These are phyloP conservation scores for Palythoa grandiflora DNA, from an alignment of 92 coral and sea anemone genomes.

Conservation along the genomic window DNA sequence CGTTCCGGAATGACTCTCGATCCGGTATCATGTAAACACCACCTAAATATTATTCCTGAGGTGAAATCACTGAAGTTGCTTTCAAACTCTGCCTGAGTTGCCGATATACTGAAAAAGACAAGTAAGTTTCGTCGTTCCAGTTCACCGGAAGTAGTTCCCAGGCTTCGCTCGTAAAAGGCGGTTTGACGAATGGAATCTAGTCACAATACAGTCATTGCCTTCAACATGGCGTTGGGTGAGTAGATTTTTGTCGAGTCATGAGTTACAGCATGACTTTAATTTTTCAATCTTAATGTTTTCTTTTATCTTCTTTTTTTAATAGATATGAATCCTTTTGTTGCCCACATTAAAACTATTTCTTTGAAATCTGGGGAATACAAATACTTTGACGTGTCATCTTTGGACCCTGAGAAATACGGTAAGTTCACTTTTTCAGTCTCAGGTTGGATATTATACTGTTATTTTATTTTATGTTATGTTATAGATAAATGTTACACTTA, in stretches of 20 bases:
- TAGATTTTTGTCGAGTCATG: slow-evolving; percentile 21
- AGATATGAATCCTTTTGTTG: slow-evolving; percentile 78
- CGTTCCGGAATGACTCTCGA: too few relatives aligned
- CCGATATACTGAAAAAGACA: too few relatives aligned
- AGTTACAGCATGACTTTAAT: background rate
- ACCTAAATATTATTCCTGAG: too few relatives aligned
- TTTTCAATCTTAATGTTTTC: background rate
- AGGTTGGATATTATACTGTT: background rate
- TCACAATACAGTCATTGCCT: background rate
- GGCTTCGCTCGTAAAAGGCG: too few relatives aligned
- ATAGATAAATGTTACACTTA: background rate
- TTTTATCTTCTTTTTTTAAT: background rate
- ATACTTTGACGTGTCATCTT: slow-evolving; percentile 85
- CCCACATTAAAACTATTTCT: slow-evolving; percentile 75
- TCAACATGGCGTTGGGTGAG: slow-evolving; percentile 80
- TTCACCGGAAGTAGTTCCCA: background rate
- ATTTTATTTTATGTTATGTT: background rate
- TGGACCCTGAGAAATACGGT: slow-evolving; percentile 88
- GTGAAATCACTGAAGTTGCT: too few relatives aligned
- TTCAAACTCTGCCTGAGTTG: too few relatives aligned
- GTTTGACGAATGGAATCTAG: too few relatives aligned
- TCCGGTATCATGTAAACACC: too few relatives aligned
- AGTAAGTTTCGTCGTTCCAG: too few relatives aligned
- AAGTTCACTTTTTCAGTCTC: slow-evolving; percentile 2
- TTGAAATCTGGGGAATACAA: slow-evolving; percentile 80